Evolutionary conservation across 2,113 vertebrate genomes (phyloP).

Genomic region (Albula goreensis): DNA sequence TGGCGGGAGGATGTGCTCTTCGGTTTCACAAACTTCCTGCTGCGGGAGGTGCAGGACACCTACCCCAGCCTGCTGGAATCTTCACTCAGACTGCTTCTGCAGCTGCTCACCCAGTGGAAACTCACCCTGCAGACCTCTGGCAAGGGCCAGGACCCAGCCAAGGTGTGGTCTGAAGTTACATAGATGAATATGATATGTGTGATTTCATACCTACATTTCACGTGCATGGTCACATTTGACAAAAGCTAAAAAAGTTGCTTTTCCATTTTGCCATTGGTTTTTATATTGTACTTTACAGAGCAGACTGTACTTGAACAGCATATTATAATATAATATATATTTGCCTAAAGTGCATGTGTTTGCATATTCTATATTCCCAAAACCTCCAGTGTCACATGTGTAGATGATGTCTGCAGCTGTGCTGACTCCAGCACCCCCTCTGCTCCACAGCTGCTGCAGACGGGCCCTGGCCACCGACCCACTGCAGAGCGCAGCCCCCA

Average conservation of each 20-base stretch:
- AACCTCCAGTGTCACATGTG: neutral
- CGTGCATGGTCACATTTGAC: too few relatives aligned
- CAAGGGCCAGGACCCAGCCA: constrained; percentile 73
- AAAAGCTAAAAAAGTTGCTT: too few relatives aligned
- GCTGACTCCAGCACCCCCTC: constrained; percentile 10
- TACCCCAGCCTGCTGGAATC: constrained; percentile 91
- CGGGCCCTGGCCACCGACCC: constrained; percentile 72
- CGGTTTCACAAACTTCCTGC: constrained; percentile 92
- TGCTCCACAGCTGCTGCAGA: constrained; percentile 68
- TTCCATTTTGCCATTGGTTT: neutral
- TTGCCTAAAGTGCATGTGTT: neutral
- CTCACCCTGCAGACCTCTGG: constrained; percentile 87
- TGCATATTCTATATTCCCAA: too few relatives aligned
- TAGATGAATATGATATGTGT: neutral
- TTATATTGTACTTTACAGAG: constrained; percentile 16
- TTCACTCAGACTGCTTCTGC: constrained; percentile 90
- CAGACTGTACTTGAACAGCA: neutral
- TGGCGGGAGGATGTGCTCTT: constrained; percentile 97
- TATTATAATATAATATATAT: neutral
- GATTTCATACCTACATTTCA: too few relatives aligned
- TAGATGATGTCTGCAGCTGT: neutral
- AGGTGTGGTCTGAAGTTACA: constrained; percentile 76
- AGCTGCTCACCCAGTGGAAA: constrained; percentile 95
- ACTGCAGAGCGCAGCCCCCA: constrained; percentile 83
- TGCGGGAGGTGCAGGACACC: constrained; percentile 92